Percentiles rank a stretch among this genome's conserved stretches.
These are phyloP conservation scores for Metridium senile DNA, from an alignment of 92 coral and sea anemone species.

Conservation along the genomic window DNA sequence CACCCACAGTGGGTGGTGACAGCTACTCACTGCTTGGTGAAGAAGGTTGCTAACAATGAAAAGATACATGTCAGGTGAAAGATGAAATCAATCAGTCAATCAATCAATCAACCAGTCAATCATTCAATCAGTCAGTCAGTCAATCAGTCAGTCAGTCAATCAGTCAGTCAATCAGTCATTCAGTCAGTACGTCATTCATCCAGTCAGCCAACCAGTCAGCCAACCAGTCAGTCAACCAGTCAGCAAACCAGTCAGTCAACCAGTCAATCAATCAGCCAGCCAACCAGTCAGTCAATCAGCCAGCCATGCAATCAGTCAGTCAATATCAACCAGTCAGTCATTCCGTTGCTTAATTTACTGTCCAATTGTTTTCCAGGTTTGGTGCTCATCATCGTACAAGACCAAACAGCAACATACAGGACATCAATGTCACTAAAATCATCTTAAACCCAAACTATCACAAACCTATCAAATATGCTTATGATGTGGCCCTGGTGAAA, in stretches of 20 bases:
- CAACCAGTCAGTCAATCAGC: too few species aligned
- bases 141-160: background rate
- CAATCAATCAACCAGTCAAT: background rate
- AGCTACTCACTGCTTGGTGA: slow-evolving; percentile 25
- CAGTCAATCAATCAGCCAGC: too few species aligned
- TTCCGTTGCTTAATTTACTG: background rate
- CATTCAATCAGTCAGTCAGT: background rate
- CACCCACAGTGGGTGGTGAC: slow-evolving; percentile 29
- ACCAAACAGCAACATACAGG: slow-evolving; percentile 12
- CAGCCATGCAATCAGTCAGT: too few species aligned
- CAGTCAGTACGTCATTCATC: background rate
- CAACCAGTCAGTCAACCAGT: too few species aligned
- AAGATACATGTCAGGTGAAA: slow-evolving; percentile 20
- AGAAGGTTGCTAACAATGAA: slow-evolving; percentile 21
- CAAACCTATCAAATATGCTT: slow-evolving; percentile 23
- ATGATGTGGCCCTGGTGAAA: slow-evolving; percentile 24
- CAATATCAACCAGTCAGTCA: background rate
- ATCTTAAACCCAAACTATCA: slow-evolving; percentile 19
- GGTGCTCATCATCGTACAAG: slow-evolving; percentile 22
- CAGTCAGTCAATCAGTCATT: background rate
- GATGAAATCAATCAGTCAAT: background rate
- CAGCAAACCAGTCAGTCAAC: too few species aligned
- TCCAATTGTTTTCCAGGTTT: background rate
- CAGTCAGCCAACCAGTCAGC: background rate
- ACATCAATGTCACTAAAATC: slow-evolving; percentile 18